Conservation (phyloP, 2,888 invertebrate genomes). For the Stenurella melanura region DNA sequence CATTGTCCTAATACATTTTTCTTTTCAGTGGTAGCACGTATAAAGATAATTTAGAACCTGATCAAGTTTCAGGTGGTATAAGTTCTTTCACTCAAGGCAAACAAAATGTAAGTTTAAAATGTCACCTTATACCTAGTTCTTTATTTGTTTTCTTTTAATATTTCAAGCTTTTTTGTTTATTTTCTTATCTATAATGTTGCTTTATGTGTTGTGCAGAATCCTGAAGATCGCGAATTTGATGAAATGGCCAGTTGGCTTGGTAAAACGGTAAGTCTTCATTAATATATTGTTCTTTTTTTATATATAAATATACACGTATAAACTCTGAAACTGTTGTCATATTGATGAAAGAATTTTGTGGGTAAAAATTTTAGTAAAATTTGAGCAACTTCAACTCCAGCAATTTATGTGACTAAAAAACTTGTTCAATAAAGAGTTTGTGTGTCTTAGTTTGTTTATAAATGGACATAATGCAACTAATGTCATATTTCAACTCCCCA, state of each 20-base stretch:
- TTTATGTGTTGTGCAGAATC: constrained; percentile 73
- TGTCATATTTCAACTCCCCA: too few species aligned
- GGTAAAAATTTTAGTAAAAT: too few species aligned
- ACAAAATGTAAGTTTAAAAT: constrained; percentile 68
- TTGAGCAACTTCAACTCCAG: too few species aligned
- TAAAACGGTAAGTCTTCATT: constrained; percentile 82
- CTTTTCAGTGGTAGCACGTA: constrained; percentile 76
- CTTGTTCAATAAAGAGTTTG: too few species aligned
- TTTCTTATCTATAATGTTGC: constrained; percentile 66
- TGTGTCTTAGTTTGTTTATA: too few species aligned
- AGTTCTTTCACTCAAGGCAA: constrained; percentile 72
- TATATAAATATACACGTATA: too few species aligned
- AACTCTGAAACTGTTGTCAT: background rate
- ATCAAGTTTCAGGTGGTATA: constrained; percentile 74
- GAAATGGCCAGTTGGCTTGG: constrained; percentile 97
- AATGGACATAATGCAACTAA: too few species aligned
- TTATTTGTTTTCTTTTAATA: constrained; percentile 55
- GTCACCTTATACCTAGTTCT: background rate
- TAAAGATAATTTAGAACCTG: constrained; percentile 78
- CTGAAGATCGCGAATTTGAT: constrained; percentile 90
- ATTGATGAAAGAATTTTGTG: too few species aligned
- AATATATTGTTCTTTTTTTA: constrained; percentile 66
- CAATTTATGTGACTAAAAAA: too few species aligned
- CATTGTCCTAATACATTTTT: background rate
- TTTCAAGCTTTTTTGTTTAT: constrained; percentile 59